phyloP scores from a whole-genome alignment of 1,140 invertebrate genomes.

The Thrips palmi region DNA sequence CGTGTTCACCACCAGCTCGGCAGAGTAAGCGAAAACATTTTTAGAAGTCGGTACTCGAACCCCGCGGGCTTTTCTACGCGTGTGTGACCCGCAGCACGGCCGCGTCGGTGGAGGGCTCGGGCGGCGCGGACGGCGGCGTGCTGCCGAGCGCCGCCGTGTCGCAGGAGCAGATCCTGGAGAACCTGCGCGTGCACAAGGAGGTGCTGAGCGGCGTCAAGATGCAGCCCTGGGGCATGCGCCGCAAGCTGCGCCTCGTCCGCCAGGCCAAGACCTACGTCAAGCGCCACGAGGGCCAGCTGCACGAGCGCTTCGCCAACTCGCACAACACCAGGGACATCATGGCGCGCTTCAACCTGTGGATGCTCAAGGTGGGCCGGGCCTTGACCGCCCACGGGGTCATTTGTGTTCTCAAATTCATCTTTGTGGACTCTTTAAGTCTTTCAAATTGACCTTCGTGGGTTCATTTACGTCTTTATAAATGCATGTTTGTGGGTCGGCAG shows the following conservation, averaged over 20 bases:
- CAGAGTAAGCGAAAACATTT: conserved; percentile 42
- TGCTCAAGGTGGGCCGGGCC: conserved; percentile 47
- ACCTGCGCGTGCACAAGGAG: conserved; percentile 83
- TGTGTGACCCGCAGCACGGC: conserved; percentile 33
- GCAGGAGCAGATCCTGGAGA: conserved; percentile 78
- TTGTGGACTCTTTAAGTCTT: no score
- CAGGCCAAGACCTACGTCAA: conserved; percentile 76
- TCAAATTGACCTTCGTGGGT: no score
- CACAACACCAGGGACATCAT: conserved; percentile 68
- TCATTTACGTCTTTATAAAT: no score
- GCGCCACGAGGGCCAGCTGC: conserved; percentile 72
- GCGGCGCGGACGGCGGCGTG: conserved; percentile 42
- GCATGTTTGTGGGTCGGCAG: no score
- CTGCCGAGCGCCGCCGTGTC: conserved; percentile 23
- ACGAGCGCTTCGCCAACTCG: conserved; percentile 75
- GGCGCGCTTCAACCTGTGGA: conserved; percentile 56
- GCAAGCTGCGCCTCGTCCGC: conserved; percentile 67
- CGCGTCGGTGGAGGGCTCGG: conserved; percentile 43
- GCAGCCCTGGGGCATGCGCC: conserved; percentile 73
- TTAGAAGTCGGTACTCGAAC: conserved; percentile 1
- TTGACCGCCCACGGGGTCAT: no score
- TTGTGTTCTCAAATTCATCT: no score
- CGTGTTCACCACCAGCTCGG: conserved; percentile 65
- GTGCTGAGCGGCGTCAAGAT: conserved; percentile 72
- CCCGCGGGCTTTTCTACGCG: not conserved